Conservation (phyloP, 2,113 vertebrate species). For the Centropus unirufus region DNA sequence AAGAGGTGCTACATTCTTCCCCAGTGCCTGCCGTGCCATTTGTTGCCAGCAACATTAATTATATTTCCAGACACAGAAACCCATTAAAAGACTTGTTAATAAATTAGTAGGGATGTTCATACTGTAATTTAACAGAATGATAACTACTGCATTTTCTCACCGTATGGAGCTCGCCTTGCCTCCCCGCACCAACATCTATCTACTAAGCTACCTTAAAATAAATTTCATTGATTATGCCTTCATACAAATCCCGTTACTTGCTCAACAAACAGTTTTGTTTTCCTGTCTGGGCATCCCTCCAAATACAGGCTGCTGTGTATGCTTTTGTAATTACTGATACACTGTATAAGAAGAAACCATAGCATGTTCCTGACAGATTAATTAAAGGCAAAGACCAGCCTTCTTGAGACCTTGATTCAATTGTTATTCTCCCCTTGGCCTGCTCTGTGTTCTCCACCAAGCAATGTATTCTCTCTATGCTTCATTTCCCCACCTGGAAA, state of each 20-base stretch:
- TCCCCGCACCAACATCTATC: fast-evolving
- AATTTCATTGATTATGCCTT: slow-evolving; percentile 16
- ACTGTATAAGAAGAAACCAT: background rate
- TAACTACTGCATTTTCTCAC: background rate
- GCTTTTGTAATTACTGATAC: slow-evolving; percentile 13
- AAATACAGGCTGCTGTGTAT: slow-evolving; percentile 3
- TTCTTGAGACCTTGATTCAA: background rate
- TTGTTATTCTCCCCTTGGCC: background rate
- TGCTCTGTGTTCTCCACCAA: background rate
- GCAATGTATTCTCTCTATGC: background rate
- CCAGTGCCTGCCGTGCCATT: background rate
- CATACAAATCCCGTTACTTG: slow-evolving; percentile 35
- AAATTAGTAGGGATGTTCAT: background rate
- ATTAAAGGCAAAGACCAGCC: slow-evolving; percentile 6
- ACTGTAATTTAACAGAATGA: background rate
- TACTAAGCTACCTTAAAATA: slow-evolving; percentile 36
- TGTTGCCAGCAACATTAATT: slow-evolving; percentile 15
- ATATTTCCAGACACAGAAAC: background rate
- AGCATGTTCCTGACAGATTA: slow-evolving; percentile 23
- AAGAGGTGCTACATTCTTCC: background rate
- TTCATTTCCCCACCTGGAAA: background rate
- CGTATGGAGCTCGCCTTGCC: fast-evolving
- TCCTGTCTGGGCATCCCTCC: slow-evolving; percentile 37
- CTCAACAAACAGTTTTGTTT: slow-evolving; percentile 47
- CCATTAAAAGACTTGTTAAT: background rate